Percentiles rank a stretch among this genome's conserved stretches.
Conservation (phyloP, 2,888 invertebrate genomes). For the Amblyjoppa proteus region DNA sequence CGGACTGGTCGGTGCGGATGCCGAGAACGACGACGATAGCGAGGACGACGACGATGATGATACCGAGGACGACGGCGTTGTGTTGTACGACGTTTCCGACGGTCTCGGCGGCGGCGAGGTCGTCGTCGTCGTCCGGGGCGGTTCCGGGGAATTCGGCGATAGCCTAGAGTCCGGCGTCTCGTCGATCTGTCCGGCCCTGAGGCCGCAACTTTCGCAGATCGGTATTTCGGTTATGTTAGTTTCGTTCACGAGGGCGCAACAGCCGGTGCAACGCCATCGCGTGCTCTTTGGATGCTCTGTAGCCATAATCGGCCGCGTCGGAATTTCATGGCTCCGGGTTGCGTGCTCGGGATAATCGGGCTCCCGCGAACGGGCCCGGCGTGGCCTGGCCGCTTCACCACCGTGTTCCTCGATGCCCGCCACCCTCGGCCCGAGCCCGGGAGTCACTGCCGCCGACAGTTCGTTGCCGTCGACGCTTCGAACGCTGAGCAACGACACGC, state of each 20-base stretch:
- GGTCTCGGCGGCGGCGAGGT: background rate
- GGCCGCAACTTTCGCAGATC: conserved; percentile 71
- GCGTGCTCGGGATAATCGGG: conserved; percentile 60
- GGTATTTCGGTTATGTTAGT: conserved; percentile 40
- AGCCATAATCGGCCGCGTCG: conserved; percentile 86
- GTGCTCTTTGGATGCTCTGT: conserved; percentile 74
- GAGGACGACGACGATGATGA: conserved; percentile 42
- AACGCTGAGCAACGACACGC: conserved; percentile 55
- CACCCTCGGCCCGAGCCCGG: conserved; percentile 65
- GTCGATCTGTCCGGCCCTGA: conserved; percentile 20
- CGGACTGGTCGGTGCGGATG: conserved; percentile 79
- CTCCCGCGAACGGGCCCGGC: conserved; percentile 64
- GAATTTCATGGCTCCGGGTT: conserved; percentile 86
- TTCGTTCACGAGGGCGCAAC: conserved; percentile 69
- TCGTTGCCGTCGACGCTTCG: conserved; percentile 39
- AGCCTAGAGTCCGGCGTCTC: conserved; percentile 38
- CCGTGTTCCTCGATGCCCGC: conserved; percentile 61
- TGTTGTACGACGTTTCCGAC: conserved; percentile 67
- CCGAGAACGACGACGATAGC: conserved; percentile 79
- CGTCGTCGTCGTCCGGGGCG: conserved; percentile 29
- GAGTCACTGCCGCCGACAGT: conserved; percentile 67
- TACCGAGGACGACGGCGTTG: conserved; percentile 81
- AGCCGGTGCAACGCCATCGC: conserved; percentile 72
- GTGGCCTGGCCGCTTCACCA: conserved; percentile 42
- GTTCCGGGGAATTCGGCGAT: conserved; percentile 36